Evolutionary conservation across 2,888 invertebrate species (phyloP).

Genomic region (Panopea generosa): DNA sequence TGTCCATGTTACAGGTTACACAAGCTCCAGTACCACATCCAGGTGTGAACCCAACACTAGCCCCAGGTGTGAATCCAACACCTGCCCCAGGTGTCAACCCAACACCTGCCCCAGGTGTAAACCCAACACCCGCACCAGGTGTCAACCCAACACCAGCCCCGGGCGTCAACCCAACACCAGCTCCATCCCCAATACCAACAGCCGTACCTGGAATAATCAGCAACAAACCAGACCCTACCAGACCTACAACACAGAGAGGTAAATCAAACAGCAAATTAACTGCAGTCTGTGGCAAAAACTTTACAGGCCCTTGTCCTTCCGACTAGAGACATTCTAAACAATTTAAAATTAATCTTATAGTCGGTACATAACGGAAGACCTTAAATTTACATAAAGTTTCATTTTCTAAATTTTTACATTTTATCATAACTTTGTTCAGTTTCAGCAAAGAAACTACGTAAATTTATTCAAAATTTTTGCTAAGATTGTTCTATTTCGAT

Average conservation of each 20-base stretch:
- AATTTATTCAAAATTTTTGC: no score
- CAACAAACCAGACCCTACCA: constrained; percentile 64
- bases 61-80: constrained; percentile 28
- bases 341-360: no score
- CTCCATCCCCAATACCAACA: constrained; percentile 67
- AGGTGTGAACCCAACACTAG: constrained; percentile 15
- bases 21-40: constrained; percentile 51
- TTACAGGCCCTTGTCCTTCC: no score
- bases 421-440: no score
- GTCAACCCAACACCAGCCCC: constrained; percentile 34
- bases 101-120: constrained; percentile 49
- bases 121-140: constrained; percentile 30
- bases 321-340: no score
- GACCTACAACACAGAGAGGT: constrained; percentile 64
- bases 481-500: no score
- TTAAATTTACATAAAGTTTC: no score
- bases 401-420: no score
- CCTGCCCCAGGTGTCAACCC: constrained; percentile 31
- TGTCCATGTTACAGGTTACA: constrained; percentile 26
- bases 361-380: no score
- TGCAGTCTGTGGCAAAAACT: no score
- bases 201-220: constrained; percentile 69
- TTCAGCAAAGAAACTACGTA: no score
- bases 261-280: constrained; percentile 16
- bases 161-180: constrained; percentile 36